A percentile compares a stretch with the other conserved stretches of the same genome.
Evolutionary conservation across 2,888 invertebrate species (phyloP).

Genomic region (Lottia gigantea): DNA sequence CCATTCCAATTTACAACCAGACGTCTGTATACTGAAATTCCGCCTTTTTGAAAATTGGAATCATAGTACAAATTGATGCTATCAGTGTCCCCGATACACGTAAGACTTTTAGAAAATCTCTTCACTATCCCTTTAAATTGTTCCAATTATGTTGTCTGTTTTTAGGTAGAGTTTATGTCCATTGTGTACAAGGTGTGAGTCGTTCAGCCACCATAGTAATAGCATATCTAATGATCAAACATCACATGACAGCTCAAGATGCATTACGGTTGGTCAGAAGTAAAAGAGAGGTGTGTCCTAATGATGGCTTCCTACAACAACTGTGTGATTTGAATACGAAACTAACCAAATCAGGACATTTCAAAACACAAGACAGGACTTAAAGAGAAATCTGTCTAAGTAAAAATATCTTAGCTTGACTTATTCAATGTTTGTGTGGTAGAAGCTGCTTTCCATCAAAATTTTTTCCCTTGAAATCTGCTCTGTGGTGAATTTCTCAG

Average conservation of each 20-base stretch:
- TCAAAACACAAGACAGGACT: not conserved
- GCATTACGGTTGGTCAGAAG: conserved; percentile 66
- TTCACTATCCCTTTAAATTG: no score
- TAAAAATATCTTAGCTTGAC: not conserved
- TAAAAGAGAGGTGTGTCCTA: conserved; percentile 68
- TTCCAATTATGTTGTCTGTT: conserved; percentile 12
- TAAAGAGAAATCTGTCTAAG: not conserved
- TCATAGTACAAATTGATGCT: no score
- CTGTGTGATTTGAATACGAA: conserved; percentile 33
- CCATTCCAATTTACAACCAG: no score
- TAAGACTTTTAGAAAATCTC: no score
- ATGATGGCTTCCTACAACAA: conserved; percentile 68
- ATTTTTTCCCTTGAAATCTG: no score
- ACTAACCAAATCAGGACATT: conserved; percentile 9
- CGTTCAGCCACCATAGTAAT: conserved; percentile 69
- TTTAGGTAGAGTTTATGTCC: conserved; percentile 68
- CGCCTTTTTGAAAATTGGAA: no score
- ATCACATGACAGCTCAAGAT: conserved; percentile 65
- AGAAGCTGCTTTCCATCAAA: no score
- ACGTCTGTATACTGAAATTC: no score
- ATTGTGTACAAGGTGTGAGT: conserved; percentile 70
- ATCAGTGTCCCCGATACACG: no score
- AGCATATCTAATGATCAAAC: conserved; percentile 69
- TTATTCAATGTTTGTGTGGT: no score
- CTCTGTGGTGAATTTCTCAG: no score